phyloP scores from a whole-genome alignment of 2,113 vertebrate species.

The Craseonycteris thonglongyai region DNA sequence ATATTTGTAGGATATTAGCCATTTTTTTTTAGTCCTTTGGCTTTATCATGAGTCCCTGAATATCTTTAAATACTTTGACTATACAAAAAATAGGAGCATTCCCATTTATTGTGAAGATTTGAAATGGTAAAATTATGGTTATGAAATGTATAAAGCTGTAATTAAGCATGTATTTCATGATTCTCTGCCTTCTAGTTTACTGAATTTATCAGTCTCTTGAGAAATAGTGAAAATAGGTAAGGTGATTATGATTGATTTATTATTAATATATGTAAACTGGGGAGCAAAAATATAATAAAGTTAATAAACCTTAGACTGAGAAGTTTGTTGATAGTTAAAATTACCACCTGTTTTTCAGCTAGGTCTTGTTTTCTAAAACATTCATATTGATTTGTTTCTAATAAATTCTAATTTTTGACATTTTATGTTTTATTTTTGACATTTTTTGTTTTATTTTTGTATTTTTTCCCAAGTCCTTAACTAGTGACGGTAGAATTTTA shows the following conservation, averaged over 20 bases:
- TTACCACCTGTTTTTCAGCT: neutral
- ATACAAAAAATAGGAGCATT: neutral
- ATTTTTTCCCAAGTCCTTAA: neutral
- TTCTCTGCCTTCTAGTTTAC: neutral
- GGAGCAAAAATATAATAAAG: neutral
- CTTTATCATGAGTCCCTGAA: neutral
- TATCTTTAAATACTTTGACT: neutral
- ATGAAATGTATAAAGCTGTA: neutral
- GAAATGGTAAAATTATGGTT: neutral
- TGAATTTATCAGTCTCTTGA: neutral
- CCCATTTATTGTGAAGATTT: neutral
- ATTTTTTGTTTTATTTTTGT: neutral
- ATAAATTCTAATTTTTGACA: conserved; percentile 12
- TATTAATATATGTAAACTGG: neutral
- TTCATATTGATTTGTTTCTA: neutral
- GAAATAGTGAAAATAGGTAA: neutral
- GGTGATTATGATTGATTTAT: neutral
- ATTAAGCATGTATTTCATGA: neutral
- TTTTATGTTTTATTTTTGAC: neutral
- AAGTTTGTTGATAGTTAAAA: conserved; percentile 11
- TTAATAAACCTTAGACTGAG: neutral
- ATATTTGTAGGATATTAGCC: neutral
- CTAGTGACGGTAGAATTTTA: neutral
- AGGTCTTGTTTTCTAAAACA: neutral
- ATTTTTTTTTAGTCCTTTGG: neutral